Evolutionary conservation across 2,113 vertebrate genomes (phyloP).

Genomic region (Suncus etruscus): DNA sequence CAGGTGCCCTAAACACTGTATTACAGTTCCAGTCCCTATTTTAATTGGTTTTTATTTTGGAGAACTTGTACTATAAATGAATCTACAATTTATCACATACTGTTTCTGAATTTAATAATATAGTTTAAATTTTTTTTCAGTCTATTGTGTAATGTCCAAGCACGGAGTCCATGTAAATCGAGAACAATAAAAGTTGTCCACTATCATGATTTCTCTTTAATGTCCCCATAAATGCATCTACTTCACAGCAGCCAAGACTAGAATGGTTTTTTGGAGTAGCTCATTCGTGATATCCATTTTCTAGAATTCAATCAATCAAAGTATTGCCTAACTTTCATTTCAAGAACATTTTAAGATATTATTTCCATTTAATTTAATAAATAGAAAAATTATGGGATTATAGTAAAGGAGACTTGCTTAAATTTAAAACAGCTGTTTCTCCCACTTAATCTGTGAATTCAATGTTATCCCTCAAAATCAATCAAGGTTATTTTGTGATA

Average conservation of each 20-base stretch:
- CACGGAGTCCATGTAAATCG: not conserved
- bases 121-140: not conserved
- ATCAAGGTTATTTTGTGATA: not conserved
- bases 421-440: not conserved
- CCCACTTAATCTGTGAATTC: not conserved
- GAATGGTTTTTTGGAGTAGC: not conserved
- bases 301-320: too few species aligned
- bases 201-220: not conserved
- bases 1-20: too few species aligned
- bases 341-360: not conserved
- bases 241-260: not conserved
- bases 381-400: not conserved
- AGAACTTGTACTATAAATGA: not conserved
- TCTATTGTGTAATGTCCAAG: not conserved
- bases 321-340: too few species aligned
- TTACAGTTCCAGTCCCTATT: not conserved
- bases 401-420: not conserved
- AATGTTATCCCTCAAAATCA: not conserved
- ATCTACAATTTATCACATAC: not conserved
- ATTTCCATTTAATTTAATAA: not conserved
- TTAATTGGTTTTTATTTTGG: not conserved
- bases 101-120: not conserved
- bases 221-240: not conserved
- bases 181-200: not conserved
- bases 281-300: too few species aligned